Percentiles rank a stretch among this genome's conserved stretches.
Evolutionary conservation across 2,113 vertebrate genomes (phyloP).

Genomic region (Burhinus bistriatus): DNA sequence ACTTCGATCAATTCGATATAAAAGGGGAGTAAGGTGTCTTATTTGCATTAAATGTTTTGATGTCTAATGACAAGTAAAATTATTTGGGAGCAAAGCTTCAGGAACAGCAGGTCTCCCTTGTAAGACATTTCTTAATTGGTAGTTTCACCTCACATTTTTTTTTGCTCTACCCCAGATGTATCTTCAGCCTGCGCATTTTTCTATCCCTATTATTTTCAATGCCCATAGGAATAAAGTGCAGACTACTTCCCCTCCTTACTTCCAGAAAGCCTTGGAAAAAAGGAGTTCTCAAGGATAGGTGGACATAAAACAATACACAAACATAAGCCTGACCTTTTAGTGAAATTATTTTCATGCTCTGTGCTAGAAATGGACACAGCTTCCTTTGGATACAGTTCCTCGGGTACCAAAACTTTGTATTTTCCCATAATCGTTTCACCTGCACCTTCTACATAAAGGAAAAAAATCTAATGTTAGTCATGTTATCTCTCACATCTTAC

Average conservation of each 20-base stretch:
- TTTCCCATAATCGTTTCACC: background rate
- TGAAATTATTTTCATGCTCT: background rate
- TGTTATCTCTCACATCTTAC: fast-evolving
- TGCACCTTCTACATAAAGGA: background rate
- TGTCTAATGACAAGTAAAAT: background rate
- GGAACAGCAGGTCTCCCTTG: background rate
- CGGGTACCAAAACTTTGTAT: background rate
- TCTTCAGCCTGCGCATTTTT: background rate
- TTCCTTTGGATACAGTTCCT: background rate
- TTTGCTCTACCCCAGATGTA: background rate
- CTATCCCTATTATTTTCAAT: background rate
- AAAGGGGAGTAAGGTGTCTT: background rate
- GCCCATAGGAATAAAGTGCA: background rate
- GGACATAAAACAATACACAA: background rate
- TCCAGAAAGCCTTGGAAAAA: background rate
- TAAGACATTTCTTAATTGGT: background rate
- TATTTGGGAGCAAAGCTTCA: background rate
- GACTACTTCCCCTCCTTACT: background rate
- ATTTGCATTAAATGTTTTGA: background rate
- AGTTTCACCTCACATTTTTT: background rate
- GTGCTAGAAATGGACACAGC: background rate
- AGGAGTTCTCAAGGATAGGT: background rate
- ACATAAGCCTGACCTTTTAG: background rate
- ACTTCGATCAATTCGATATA: background rate
- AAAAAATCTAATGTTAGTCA: background rate